A percentile compares a stretch with the other conserved stretches of the same genome.
Evolutionary conservation across 2,113 vertebrate species (phyloP).

Genomic region (Peromyscus maniculatus): DNA sequence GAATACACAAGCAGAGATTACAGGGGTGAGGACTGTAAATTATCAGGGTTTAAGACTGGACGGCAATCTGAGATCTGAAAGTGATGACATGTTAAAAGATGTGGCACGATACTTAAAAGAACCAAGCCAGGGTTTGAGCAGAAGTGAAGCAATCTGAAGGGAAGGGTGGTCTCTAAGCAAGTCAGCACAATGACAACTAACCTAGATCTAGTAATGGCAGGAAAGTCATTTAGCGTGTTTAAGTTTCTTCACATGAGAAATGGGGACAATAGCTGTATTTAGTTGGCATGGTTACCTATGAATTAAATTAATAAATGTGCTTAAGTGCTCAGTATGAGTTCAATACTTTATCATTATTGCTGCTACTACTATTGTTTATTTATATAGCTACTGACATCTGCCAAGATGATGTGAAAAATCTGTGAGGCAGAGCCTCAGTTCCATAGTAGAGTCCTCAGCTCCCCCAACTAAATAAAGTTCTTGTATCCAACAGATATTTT

Average conservation of each 20-base stretch:
- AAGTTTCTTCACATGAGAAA: constrained; percentile 41
- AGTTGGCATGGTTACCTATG: constrained; percentile 8
- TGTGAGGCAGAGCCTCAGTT: too few species aligned
- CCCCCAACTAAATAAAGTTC: too few species aligned
- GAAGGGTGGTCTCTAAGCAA: constrained; percentile 1
- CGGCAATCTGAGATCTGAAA: background rate
- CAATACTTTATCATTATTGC: background rate
- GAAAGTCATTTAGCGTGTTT: background rate
- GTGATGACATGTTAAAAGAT: background rate
- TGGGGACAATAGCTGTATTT: background rate
- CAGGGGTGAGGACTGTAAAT: background rate
- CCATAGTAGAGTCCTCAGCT: background rate
- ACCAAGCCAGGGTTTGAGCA: background rate
- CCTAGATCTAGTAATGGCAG: background rate
- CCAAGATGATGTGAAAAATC: constrained; percentile 7
- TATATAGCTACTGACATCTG: background rate
- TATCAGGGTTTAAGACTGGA: background rate
- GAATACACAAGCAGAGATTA: background rate
- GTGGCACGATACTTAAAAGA: background rate
- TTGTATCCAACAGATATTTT: background rate
- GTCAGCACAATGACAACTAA: background rate
- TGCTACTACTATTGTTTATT: background rate
- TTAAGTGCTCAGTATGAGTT: background rate
- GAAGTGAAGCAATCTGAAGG: constrained; percentile 39
- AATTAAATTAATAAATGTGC: constrained; percentile 28